Percentiles rank a stretch among this genome's conserved stretches.
These are phyloP conservation scores for Microtus pennsylvanicus DNA, from an alignment of 2,113 vertebrate species.

Conservation along the genomic window DNA sequence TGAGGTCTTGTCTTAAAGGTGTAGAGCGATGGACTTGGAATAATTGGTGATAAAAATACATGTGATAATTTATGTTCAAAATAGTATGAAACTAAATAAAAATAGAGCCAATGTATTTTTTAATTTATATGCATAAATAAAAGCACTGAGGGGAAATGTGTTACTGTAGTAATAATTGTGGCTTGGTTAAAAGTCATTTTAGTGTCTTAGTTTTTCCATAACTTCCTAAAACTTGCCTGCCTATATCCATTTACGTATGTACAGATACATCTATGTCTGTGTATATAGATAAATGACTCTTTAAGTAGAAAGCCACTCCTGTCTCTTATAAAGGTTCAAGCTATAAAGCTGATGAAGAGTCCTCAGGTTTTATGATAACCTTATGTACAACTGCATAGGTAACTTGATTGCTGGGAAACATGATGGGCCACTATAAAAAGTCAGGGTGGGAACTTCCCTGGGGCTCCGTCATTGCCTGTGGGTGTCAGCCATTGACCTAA, in stretches of 20 bases:
- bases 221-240: background rate
- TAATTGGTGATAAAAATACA: background rate
- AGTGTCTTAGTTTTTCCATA: background rate
- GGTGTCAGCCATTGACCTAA: background rate
- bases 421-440: too few relatives aligned
- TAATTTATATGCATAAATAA: background rate
- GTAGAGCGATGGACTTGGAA: background rate
- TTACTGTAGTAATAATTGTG: background rate
- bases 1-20: background rate
- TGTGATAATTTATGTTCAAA: constrained; percentile 10
- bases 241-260: background rate
- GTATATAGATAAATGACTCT: background rate
- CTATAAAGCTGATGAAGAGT: constrained; percentile 5
- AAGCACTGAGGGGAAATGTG: constrained; percentile 26
- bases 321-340: background rate
- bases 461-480: background rate
- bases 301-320: constrained; percentile 5
- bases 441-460: background rate
- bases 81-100: constrained; percentile 15
- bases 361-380: background rate
- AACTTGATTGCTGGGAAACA: background rate
- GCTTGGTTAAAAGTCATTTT: constrained; percentile 28
- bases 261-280: background rate
- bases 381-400: too few relatives aligned
- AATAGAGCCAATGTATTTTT: background rate